These are phyloP conservation scores for Apamea monoglypha DNA, from an alignment of 2,888 invertebrate species.

Conservation along the genomic window DNA sequence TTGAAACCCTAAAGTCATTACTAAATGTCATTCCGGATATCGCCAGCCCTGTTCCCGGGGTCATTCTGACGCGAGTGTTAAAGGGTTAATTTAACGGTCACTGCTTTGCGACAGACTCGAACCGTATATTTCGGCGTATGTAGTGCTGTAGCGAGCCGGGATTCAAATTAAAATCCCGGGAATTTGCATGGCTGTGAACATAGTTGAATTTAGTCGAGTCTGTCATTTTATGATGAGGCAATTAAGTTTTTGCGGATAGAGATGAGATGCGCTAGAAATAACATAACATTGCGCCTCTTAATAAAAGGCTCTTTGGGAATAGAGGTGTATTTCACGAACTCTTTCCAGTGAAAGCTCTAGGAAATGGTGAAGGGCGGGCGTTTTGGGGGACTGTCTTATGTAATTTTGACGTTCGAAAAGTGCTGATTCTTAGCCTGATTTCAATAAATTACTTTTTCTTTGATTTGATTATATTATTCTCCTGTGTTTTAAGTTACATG, in stretches of 20 bases:
- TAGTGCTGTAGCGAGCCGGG: slow-evolving; percentile 60
- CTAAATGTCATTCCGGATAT: slow-evolving; percentile 61
- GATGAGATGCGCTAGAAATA: not conserved
- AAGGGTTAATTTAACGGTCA: slow-evolving; percentile 84
- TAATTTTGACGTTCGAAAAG: no score
- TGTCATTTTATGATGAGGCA: slow-evolving; percentile 35
- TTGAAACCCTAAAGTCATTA: slow-evolving; percentile 63
- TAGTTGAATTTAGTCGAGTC: slow-evolving; percentile 24
- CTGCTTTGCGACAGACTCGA: slow-evolving; percentile 69
- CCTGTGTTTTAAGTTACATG: not conserved
- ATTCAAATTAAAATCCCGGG: slow-evolving; percentile 58
- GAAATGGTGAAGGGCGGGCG: not conserved
- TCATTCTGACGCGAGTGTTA: slow-evolving; percentile 76
- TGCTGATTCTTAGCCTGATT: no score
- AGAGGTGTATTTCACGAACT: not conserved
- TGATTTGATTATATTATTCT: not conserved
- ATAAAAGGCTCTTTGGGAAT: not conserved
- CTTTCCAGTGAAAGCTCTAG: not conserved
- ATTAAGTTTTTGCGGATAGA: slow-evolving; percentile 22
- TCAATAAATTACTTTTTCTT: no score
- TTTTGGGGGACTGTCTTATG: no score
- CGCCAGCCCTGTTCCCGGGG: slow-evolving; percentile 66
- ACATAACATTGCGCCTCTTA: not conserved
- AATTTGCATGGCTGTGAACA: slow-evolving; percentile 30
- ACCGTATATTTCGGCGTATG: slow-evolving; percentile 56